Percentiles rank a stretch among this genome's conserved stretches.
Conservation (phyloP, 2,113 vertebrate genomes). For the Antechinus stuartii region DNA sequence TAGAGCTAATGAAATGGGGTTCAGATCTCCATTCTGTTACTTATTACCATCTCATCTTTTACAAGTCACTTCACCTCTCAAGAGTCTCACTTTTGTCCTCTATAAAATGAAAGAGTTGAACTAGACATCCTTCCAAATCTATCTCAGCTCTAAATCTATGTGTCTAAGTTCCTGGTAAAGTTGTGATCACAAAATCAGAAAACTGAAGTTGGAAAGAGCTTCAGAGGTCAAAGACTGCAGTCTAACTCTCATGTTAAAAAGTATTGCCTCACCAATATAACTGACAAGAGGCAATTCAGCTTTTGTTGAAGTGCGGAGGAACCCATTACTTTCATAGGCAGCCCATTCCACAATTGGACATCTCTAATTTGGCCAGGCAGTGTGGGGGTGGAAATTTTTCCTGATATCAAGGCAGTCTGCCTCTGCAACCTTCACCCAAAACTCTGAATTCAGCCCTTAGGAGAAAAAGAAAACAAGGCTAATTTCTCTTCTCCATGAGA, state of each 20-base stretch:
- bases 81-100: neutral
- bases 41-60: neutral
- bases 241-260: neutral
- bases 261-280: neutral
- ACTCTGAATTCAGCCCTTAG: neutral
- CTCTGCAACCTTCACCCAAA: neutral
- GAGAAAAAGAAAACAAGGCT: neutral
- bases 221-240: neutral
- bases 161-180: neutral
- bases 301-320: neutral
- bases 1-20: neutral
- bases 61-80: neutral
- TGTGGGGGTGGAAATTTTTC: neutral
- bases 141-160: neutral
- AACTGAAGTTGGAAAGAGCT: neutral
- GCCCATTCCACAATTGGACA: neutral
- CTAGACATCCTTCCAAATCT: neutral
- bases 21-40: neutral
- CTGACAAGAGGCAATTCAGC: neutral
- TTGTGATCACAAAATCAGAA: neutral
- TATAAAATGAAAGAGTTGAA: neutral
- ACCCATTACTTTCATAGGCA: neutral
- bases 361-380: neutral
- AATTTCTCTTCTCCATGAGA: neutral
- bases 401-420: neutral